These are phyloP conservation scores for Pollenia amentaria DNA, from an alignment of 2,888 invertebrate species.

Conservation along the genomic window DNA sequence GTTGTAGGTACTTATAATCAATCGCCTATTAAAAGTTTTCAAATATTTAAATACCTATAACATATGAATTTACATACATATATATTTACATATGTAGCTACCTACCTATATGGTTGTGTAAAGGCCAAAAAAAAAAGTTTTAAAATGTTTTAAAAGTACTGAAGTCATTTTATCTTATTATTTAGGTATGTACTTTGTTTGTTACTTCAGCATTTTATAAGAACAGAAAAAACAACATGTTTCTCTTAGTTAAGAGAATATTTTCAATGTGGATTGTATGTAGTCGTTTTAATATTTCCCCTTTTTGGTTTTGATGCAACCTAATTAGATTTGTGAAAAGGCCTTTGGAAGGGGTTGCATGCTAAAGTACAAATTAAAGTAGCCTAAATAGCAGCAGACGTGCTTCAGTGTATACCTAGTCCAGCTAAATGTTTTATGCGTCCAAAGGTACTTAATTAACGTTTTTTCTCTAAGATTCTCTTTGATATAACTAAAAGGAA, in stretches of 20 bases:
- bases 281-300: background rate
- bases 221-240: no score
- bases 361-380: background rate
- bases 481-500: background rate
- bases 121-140: no score
- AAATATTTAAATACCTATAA: no score
- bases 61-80: no score
- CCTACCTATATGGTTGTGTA: no score
- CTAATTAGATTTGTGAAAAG: conserved; percentile 23
- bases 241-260: background rate
- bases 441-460: background rate
- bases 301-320: conserved; percentile 23
- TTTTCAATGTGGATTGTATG: conserved; percentile 50
- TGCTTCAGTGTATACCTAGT: background rate
- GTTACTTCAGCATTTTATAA: no score
- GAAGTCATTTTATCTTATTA: no score
- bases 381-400: background rate
- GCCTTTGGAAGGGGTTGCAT: conserved; percentile 22
- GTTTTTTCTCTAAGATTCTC: conserved; percentile 13
- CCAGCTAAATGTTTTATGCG: background rate
- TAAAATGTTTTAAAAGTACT: no score
- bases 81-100: no score
- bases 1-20: no score
- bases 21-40: no score
- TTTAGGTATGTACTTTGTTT: no score